phyloP scores from a whole-genome alignment of 2,888 invertebrate species.

The Monochamus alternatus region DNA sequence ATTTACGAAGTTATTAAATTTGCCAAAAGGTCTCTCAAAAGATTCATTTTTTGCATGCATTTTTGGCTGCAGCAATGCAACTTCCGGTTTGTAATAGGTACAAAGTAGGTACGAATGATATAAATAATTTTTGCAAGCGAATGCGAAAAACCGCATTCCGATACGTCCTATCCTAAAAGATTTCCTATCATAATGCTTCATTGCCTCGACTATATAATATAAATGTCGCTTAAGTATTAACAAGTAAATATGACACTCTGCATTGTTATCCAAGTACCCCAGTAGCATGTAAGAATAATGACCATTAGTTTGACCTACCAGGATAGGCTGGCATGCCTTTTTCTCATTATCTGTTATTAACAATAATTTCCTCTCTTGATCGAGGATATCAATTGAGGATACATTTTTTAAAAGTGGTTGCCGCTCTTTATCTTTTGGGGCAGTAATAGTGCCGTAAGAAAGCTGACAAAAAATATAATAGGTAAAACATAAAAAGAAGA shows the following conservation, averaged over 20 bases:
- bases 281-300: background rate
- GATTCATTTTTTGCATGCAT: too few species aligned
- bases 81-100: too few species aligned
- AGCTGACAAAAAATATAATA: conserved; percentile 24
- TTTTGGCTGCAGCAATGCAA: too few species aligned
- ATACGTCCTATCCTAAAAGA: too few species aligned
- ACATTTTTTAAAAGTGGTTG: conserved; percentile 14
- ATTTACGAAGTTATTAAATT: too few species aligned
- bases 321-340: background rate
- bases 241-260: background rate
- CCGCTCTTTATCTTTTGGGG: conserved; percentile 23
- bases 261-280: background rate
- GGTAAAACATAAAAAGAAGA: background rate
- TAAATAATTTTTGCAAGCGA: too few species aligned
- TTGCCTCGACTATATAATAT: too few species aligned
- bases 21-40: too few species aligned
- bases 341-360: conserved; percentile 14
- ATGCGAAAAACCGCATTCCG: too few species aligned
- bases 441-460: conserved; percentile 32
- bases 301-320: conserved; percentile 27
- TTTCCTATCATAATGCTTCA: too few species aligned
- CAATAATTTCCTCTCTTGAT: conserved; percentile 23
- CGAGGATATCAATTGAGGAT: conserved; percentile 4
- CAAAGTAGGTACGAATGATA: too few species aligned
- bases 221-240: too few species aligned